A percentile compares a stretch with the other conserved stretches of the same genome.
Conservation (phyloP, 2,113 vertebrate species). For the Clarias gariepinus region DNA sequence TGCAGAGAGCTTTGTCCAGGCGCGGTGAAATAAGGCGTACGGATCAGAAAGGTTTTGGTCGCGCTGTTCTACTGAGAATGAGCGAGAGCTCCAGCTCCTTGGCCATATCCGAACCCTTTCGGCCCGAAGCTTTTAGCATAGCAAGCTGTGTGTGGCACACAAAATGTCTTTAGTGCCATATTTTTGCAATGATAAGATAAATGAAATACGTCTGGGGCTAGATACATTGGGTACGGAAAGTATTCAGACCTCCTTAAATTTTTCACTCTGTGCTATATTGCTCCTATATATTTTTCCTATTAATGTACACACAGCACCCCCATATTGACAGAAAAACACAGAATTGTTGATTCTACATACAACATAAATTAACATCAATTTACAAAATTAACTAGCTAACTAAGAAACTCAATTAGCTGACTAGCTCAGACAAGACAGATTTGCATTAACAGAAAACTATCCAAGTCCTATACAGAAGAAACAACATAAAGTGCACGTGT, state of each 20-base stretch:
- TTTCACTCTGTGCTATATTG: too few relatives aligned
- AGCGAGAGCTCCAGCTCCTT: slow-evolving; percentile 85
- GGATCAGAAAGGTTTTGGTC: not conserved
- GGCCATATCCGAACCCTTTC: slow-evolving; percentile 92
- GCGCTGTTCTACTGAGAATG: slow-evolving; percentile 78
- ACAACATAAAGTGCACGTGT: too few relatives aligned
- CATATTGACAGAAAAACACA: too few relatives aligned
- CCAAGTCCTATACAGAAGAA: too few relatives aligned
- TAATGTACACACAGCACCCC: too few relatives aligned
- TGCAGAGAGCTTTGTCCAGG: not conserved
- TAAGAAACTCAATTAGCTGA: too few relatives aligned
- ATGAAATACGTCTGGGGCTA: not conserved
- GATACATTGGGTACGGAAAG: not conserved
- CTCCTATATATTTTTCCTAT: too few relatives aligned
- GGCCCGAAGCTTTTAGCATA: slow-evolving; percentile 94
- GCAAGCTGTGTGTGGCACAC: slow-evolving; percentile 75
- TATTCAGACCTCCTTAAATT: not conserved
- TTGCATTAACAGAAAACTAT: too few relatives aligned
- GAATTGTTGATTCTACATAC: too few relatives aligned
- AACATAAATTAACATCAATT: too few relatives aligned
- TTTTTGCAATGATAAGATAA: not conserved
- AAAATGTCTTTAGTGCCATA: not conserved
- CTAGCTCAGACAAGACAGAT: too few relatives aligned
- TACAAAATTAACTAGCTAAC: too few relatives aligned
- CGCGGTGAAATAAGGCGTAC: not conserved